Evolutionary conservation across 2,888 invertebrate genomes (phyloP).

Genomic region (Aproaerema taeniolella): DNA sequence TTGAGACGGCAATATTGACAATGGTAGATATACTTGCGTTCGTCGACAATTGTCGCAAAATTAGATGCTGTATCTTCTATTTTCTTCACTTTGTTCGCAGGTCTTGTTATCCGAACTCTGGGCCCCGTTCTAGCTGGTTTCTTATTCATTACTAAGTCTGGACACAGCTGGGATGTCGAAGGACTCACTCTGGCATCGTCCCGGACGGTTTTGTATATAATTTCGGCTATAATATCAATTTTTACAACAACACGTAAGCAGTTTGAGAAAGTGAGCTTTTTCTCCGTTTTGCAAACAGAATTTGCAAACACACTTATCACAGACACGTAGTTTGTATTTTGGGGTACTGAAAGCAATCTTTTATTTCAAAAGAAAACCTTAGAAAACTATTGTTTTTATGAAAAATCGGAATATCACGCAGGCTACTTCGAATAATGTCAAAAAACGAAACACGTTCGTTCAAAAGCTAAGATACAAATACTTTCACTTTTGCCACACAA

Average conservation of each 20-base stretch:
- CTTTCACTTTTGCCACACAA: neutral
- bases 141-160: constrained; percentile 57
- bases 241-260: constrained; percentile 37
- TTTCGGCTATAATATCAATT: constrained; percentile 12
- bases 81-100: constrained; percentile 37
- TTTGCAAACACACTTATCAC: too few relatives aligned
- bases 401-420: too few relatives aligned
- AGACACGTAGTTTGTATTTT: too few relatives aligned
- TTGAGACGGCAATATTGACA: constrained; percentile 63
- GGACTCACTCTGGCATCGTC: constrained; percentile 16
- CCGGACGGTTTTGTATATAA: constrained; percentile 8
- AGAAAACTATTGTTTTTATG: too few relatives aligned
- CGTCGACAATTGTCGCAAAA: constrained; percentile 29
- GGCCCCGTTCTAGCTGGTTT: constrained; percentile 57
- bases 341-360: too few relatives aligned
- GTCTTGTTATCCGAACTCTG: constrained; percentile 56
- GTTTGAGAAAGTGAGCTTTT: too few relatives aligned
- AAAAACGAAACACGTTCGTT: neutral
- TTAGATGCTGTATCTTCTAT: constrained; percentile 32
- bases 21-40: constrained; percentile 51
- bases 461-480: neutral
- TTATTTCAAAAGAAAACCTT: too few relatives aligned
- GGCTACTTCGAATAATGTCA: neutral
- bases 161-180: constrained; percentile 10
- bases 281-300: too few relatives aligned